Conservation (phyloP, 2,888 invertebrate species). For the Axea sp. region DNA sequence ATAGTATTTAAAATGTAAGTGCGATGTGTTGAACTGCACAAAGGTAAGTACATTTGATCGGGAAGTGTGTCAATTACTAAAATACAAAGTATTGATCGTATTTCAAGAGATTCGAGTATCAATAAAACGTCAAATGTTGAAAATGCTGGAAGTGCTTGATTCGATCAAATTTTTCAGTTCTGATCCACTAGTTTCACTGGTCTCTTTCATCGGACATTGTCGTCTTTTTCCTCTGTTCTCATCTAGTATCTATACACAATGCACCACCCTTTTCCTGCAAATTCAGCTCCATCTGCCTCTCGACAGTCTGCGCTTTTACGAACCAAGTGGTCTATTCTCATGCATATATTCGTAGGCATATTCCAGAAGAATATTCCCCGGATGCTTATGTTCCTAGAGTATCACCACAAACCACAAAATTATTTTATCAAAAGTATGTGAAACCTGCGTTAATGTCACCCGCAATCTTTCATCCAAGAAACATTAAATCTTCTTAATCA, state of each 20-base stretch:
- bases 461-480: slow-evolving; percentile 1
- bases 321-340: slow-evolving; percentile 70
- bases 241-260: slow-evolving; percentile 54
- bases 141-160: slow-evolving; percentile 52
- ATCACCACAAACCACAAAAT: slow-evolving; percentile 57
- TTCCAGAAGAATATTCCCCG: slow-evolving; percentile 63
- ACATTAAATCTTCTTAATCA: no score
- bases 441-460: slow-evolving; percentile 5
- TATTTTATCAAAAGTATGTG: slow-evolving; percentile 53
- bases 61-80: slow-evolving; percentile 38
- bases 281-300: slow-evolving; percentile 65
- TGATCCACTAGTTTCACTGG: slow-evolving; percentile 48
- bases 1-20: background rate
- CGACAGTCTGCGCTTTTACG: slow-evolving; percentile 66
- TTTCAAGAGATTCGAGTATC: slow-evolving; percentile 53
- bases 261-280: slow-evolving; percentile 62
- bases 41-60: slow-evolving; percentile 30
- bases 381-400: slow-evolving; percentile 67
- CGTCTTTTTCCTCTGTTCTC: slow-evolving; percentile 47
- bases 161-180: slow-evolving; percentile 60
- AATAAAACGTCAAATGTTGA: slow-evolving; percentile 56
- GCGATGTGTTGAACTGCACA: slow-evolving; percentile 8
- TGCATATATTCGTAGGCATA: slow-evolving; percentile 70
- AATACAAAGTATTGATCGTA: slow-evolving; percentile 59
- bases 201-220: slow-evolving; percentile 61